Evolutionary conservation across 2,113 vertebrate genomes (phyloP).

Genomic region (Arenaria interpres): DNA sequence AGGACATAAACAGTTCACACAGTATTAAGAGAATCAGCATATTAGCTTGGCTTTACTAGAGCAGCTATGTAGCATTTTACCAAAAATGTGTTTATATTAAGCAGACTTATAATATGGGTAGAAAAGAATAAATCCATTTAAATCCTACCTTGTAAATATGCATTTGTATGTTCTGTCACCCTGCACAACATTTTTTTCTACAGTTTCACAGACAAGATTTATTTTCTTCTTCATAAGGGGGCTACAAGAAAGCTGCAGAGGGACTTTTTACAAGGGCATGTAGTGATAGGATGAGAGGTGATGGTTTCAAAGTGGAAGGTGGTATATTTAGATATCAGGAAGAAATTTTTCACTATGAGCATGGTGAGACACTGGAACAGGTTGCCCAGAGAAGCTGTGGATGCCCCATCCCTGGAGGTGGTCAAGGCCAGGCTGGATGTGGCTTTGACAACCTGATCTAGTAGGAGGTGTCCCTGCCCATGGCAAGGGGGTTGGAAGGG

Average conservation of each 20-base stretch:
- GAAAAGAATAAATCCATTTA: neutral
- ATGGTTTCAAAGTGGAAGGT: neutral
- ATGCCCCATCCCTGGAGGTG: neutral
- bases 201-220: neutral
- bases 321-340: neutral
- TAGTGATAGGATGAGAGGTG: neutral
- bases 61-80: neutral
- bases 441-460: neutral
- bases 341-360: neutral
- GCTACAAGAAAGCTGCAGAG: neutral
- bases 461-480: neutral
- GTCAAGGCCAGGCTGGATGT: neutral
- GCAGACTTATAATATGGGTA: neutral
- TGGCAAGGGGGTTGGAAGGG: neutral
- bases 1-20: neutral
- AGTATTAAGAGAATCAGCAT: neutral
- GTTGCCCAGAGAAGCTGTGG: neutral
- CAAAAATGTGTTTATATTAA: neutral
- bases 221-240: neutral
- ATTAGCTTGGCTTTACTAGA: neutral
- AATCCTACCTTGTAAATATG: neutral
- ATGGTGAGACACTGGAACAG: neutral
- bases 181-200: neutral
- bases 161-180: neutral
- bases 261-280: neutral